Evolutionary conservation across 2,113 vertebrate genomes (phyloP), one percentile per base, ranked within the genome.

Genomic region (Cacatua alba): DNA sequence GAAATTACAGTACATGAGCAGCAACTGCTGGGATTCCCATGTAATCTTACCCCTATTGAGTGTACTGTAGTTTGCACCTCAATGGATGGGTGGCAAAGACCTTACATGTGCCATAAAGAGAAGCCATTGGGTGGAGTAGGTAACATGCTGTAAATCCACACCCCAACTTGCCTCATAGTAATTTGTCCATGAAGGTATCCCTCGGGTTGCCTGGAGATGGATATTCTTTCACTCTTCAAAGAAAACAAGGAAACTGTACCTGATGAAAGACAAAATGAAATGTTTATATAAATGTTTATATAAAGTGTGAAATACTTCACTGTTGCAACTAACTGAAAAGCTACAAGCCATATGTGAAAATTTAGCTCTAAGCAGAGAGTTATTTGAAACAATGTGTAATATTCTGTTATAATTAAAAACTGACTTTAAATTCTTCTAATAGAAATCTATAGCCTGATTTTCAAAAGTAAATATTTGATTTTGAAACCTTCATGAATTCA

Each of bases 141-240:
- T 60, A 71, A 86, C 89, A 31, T 7, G 17, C 62, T 91, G 74
- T 82, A 71, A 94, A 95, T 89, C 89, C 94, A 91, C 91, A 94
- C 89, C 91, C 92, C 69, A 87, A 55, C 49, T 94, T 95, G 65
- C 78, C 65, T 79, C 89, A 85, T 28, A 53, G 43, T 44, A 92
- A 82, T 95, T 94, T 92, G 65, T 64, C 49, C 62, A 41, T 37
- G 35, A 37, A 88, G 25, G 43, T 71, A 44, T 72, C 33, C 72
- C 72, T 70, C 24, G 0, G 33, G 63, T 94, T 94, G 90, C 75
- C 68, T 76, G 68, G 71, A 96, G 87, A 95, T 76, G 70, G 82
- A 75, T 67, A 53, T 82, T 95, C 82, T 67, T 72, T 70, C 29
- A 39, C 37, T 89, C 67, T 85, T 87, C 72, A 95, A 75, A 89